A percentile compares a stretch with the other conserved stretches of the same genome.
These are phyloP conservation scores for Neotoma lepida DNA, from an alignment of 2,113 vertebrate species.

Conservation along the genomic window DNA sequence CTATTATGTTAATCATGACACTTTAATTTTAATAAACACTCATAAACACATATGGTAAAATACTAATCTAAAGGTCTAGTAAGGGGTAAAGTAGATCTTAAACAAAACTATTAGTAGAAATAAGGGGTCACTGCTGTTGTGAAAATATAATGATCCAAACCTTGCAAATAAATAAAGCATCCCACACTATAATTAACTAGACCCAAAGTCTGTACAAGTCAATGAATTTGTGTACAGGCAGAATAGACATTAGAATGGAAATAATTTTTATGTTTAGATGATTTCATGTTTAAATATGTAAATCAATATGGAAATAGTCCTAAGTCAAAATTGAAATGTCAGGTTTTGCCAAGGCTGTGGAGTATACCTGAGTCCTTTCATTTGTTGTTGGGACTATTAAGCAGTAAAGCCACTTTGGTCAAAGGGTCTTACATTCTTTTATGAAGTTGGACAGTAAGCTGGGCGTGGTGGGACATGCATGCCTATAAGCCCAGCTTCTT, in stretches of 20 bases:
- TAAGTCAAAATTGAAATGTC: not conserved
- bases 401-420: not conserved
- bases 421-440: not conserved
- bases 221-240: not conserved
- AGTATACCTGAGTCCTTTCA: not conserved
- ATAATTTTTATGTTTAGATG: not conserved
- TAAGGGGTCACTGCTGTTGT: not conserved
- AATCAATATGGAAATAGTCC: not conserved
- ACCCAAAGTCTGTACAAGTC: not conserved
- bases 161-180: not conserved
- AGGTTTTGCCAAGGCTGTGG: not conserved
- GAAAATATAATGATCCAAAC: not conserved
- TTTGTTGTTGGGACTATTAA: not conserved
- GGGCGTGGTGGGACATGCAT: not conserved
- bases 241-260: not conserved
- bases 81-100: not conserved
- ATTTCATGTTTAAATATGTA: not conserved
- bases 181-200: not conserved
- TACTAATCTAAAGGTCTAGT: not conserved
- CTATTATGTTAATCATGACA: not conserved
- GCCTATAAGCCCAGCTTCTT: not conserved
- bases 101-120: slow-evolving; percentile 11
- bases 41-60: not conserved
- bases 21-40: not conserved
- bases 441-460: not conserved